A percentile compares a stretch with the other conserved stretches of the same genome.
phyloP scores from a whole-genome alignment of 1,140 invertebrate genomes.

The Zaprionus gabonicus region DNA sequence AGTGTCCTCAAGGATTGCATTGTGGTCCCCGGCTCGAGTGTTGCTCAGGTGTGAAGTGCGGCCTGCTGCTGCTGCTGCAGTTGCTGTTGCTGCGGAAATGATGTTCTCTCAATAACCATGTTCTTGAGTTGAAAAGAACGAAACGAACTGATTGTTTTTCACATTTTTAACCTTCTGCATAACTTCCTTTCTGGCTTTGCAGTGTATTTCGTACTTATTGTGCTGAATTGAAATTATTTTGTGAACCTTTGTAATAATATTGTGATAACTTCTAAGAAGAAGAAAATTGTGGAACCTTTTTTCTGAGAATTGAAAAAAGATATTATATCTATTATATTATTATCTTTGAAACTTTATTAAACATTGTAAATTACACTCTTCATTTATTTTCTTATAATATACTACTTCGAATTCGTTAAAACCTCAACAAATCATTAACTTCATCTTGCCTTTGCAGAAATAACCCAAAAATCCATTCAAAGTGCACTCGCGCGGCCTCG shows the following conservation, averaged over 20 bases:
- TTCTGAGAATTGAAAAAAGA: too few species aligned
- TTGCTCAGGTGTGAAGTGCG: slow-evolving; percentile 44
- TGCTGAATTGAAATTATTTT: not conserved
- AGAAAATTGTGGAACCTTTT: not conserved
- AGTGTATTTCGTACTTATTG: not conserved
- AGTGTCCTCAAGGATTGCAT: slow-evolving; percentile 34
- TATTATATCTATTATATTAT: too few species aligned
- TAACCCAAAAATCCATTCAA: not conserved
- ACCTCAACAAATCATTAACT: not conserved
- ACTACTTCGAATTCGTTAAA: not conserved
- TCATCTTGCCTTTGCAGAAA: too few species aligned
- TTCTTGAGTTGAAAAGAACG: not conserved
- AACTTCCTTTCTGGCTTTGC: not conserved
- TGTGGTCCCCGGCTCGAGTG: slow-evolving; percentile 31
- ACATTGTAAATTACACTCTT: not conserved
- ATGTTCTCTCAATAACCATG: slow-evolving; percentile 1
- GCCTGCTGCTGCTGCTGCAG: not conserved
- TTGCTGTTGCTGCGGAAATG: not conserved
- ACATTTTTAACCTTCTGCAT: not conserved
- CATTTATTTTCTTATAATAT: not conserved
- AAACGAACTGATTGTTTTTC: not conserved
- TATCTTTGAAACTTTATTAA: not conserved
- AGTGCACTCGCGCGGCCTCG: not conserved
- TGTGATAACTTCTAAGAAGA: not conserved
- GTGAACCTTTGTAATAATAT: not conserved